Base-by-base conservation (phyloP, 2,888 invertebrate genomes). In the Matsumyia berberina region DNA sequence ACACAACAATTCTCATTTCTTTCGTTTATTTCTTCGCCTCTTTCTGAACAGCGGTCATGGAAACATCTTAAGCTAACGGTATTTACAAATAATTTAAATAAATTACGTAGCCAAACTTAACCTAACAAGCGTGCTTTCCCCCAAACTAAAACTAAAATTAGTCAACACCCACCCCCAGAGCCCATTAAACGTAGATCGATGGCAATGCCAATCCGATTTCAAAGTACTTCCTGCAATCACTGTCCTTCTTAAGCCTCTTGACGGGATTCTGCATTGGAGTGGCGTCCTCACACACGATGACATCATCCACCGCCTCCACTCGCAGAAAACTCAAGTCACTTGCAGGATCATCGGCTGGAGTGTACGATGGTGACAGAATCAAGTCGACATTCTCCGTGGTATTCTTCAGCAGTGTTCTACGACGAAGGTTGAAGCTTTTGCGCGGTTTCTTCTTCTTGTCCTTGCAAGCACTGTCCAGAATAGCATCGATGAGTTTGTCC, bases 401-500 rank as follows among this genome's bases (percentile, higher is more conserved):
- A 64, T 89, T 87, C 62, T 89, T 90, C 44, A 90, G 76, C 33
- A 91, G 57, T 0, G 91, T 90, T 35, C 90, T 89, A 0, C 90
- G 88, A 0, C 91, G 88, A 64, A 91, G 80, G 76, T 90, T 91
- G 70, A 90, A 90, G n/a, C 89, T 89, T 24, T 88, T 88, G 9
- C 90, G 88, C 0, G 89, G 86, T 69, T 89, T 89, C 74, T 90
- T 88, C 86, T 87, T 81, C 69, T 89, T 87, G 37, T 91, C 89
- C 76, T 92, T 91, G 77, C 90, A 88, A 6, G 91, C 91, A 53
- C 91, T 91, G 44, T 92, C 91, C 35, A 92, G 86, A 42, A 92
- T 92, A 66, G 91, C 91, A 87, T 91, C 91, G 72, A 92, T 92
- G 12, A 92, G 89, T 70, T 89, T 88, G 60, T 92, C 91, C 86